Base-by-base conservation (phyloP, 2,888 invertebrate species). In the Ethmia dodecea region DNA sequence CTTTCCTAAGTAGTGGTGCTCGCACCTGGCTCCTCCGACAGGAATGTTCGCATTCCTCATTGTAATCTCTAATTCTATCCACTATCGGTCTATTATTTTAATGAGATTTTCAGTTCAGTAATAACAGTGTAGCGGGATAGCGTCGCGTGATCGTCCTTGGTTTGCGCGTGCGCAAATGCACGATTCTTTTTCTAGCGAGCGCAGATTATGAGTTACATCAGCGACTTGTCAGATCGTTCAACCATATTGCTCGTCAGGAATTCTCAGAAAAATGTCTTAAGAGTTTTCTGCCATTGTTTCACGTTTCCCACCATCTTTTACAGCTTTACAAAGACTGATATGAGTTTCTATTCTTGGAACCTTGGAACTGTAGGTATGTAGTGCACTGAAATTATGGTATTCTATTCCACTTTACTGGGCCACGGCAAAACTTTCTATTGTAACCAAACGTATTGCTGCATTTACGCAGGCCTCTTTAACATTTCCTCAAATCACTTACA, bases 121-220 rank as follows among this genome's bases (percentile, higher is more conserved):
- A 64, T 70, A 53, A 56, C 38, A 55, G 51, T 37, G 51, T 32
- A 34, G 30, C 37, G 37, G 43, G 13, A 28, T 37, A 13, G 40
- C 46, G 51, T 69, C 57, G 71, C 74, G 71, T 74, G 74, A 62
- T 62, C 63, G 74, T 72, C 79, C 78, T 77, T 76, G 74, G 47
- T 43, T 28, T 42, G 55, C 55, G 65, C 78, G 73, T 75, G 77
- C 66, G 50, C 55, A 39, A 53, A 52, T 49, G 71, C 77, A 74
- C 74, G 75, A 70, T 58, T 72, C 49, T 70, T 75, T 55, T 55
- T 52, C 52, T 43, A 47, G 36, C 33, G 37, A 54, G 42, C 43
- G 31, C 42, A 38, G 42, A 26, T 33, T 31, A 28, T 37, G 13
- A 18, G 18, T 27, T 32, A 18, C 37, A 33, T 33, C 37, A 32